Evolutionary conservation across 2,113 vertebrate genomes (phyloP), one percentile per base, ranked within the genome.

Genomic region (Hepsetus odoe): DNA sequence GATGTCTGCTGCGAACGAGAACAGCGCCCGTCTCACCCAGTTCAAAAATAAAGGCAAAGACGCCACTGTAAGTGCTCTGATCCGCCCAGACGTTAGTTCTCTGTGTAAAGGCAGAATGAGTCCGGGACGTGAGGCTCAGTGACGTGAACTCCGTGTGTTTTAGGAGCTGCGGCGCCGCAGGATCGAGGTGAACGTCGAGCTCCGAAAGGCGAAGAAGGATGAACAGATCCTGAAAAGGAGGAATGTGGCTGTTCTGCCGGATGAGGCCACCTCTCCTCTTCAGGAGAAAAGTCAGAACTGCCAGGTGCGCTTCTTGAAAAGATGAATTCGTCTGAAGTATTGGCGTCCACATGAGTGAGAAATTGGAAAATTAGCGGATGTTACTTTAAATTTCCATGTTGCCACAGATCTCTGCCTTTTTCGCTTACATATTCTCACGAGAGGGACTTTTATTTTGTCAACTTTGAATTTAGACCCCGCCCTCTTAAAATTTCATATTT

Each of bases 1-100:
- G 56, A 99, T 99, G 97, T 94, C 96, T 65, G 77, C 92, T 1
- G 94, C 92, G 82, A 95, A 94, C 82, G 94, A 95, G 56, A 95
- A 91, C 82, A 80, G 72, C 20, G 91, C 87, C 24, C 96, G 97
- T 20, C 84, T 99, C 69, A 96, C 88, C 86, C 92, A 94, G 78
- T 99, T 99, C 90, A 99, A 99, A 91, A 98, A 99, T 91, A 98
- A 98, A 91, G 98, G 98, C 26, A 98, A 94, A 85, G 97, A 99
- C 78, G 92, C 90, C 1, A 88, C 72, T 35, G 84, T 90, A 64
- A 82, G 74, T 86, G 13, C n/a, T n/a, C n/a, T n/a, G n/a, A n/a
- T n/a, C n/a, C n/a, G n/a, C n/a, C n/a, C n/a, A n/a, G n/a, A n/a
- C n/a, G n/a, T n/a, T n/a, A n/a, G n/a, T n/a, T n/a, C n/a, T n/a